phyloP scores from a whole-genome alignment of 2,113 vertebrate genomes.

The Casuarius casuarius region DNA sequence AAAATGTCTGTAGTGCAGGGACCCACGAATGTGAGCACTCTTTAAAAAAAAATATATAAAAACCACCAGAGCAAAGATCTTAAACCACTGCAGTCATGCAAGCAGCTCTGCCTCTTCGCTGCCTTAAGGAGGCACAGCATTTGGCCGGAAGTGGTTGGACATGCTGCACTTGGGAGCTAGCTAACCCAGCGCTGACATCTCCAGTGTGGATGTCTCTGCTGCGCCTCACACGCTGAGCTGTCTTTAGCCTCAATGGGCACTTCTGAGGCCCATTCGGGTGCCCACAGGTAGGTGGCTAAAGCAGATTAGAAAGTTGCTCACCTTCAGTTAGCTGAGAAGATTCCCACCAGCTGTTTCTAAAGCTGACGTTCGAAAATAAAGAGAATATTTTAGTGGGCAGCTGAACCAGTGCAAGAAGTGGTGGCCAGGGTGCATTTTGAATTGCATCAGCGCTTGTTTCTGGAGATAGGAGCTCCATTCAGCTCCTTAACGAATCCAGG shows the following conservation, averaged over 20 bases:
- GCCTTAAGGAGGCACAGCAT: background rate
- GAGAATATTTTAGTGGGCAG: background rate
- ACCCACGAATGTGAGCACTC: background rate
- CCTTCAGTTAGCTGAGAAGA: background rate
- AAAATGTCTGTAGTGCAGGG: fast-evolving
- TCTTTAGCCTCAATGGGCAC: background rate
- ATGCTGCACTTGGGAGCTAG: background rate
- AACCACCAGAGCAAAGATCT: background rate
- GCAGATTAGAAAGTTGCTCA: background rate
- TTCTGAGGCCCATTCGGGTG: background rate
- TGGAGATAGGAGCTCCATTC: background rate
- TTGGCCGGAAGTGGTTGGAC: background rate
- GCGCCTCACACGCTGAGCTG: background rate
- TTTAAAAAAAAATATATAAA: background rate
- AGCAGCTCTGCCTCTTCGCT: background rate
- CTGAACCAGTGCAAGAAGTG: background rate
- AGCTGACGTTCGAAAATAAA: background rate
- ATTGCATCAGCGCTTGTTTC: background rate
- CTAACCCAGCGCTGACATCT: background rate
- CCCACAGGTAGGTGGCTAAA: background rate
- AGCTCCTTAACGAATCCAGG: background rate
- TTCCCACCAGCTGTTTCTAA: background rate
- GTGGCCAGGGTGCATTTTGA: background rate
- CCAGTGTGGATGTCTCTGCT: fast-evolving
- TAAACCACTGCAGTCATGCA: background rate